Conservation (phyloP, 2,888 invertebrate genomes). For the Actias luna region DNA sequence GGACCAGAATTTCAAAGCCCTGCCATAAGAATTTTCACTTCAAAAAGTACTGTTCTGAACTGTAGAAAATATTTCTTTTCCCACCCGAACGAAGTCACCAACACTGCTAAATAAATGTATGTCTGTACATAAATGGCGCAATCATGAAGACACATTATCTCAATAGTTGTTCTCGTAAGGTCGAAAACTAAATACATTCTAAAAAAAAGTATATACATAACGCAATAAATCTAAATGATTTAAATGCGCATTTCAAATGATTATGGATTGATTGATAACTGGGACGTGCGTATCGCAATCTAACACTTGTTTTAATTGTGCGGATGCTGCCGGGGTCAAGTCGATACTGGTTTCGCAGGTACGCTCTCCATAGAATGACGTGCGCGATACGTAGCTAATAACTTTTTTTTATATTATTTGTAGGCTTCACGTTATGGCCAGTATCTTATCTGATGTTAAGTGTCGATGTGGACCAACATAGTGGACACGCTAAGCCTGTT, state of each 20-base stretch:
- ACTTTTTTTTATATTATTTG: not conserved
- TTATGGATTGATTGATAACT: slow-evolving; percentile 3
- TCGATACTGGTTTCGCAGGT: not conserved
- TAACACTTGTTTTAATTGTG: slow-evolving; percentile 2
- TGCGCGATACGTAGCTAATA: not conserved
- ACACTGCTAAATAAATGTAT: not conserved
- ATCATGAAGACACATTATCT: not conserved
- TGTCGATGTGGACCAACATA: not conserved
- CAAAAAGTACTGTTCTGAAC: no score
- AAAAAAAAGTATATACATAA: not conserved
- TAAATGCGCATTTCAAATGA: not conserved
- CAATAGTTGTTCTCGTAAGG: not conserved
- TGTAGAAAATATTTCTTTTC: no score
- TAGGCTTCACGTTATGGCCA: no score
- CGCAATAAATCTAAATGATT: not conserved
- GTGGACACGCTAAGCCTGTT: no score
- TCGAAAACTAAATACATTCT: not conserved
- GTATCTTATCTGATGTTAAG: no score
- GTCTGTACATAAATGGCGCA: not conserved
- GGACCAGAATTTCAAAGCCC: no score
- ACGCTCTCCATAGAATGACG: not conserved
- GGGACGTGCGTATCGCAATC: not conserved
- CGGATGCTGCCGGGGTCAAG: slow-evolving; percentile 3
- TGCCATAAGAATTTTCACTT: no score
- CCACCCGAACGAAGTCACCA: not conserved